Evolutionary conservation across 2,888 invertebrate species (phyloP).

Genomic region (Embidobia sp.): DNA sequence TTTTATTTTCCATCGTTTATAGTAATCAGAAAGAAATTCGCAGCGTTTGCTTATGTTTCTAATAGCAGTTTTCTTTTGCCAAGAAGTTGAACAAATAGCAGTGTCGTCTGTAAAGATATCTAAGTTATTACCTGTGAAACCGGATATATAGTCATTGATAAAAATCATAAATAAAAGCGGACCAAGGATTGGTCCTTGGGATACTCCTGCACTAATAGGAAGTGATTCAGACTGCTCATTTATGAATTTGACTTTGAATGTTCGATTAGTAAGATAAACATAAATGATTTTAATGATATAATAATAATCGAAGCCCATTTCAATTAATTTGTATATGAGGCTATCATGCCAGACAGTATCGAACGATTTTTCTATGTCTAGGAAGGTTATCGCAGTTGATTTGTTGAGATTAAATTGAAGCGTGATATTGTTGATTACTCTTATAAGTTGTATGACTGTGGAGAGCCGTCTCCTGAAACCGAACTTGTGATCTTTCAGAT

Average conservation of each 20-base stretch:
- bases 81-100: background rate
- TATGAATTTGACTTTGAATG: background rate
- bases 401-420: background rate
- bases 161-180: background rate
- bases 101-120: conserved; percentile 13
- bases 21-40: background rate
- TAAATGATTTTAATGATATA: background rate
- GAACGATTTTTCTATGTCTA: background rate
- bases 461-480: background rate
- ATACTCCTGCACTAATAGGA: background rate
- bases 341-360: background rate
- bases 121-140: background rate
- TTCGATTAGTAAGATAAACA: background rate
- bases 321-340: background rate
- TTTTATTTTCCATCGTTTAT: conserved; percentile 7
- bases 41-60: background rate
- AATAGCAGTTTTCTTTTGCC: background rate
- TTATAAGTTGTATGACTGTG: background rate
- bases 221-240: background rate
- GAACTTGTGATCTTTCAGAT: background rate
- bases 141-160: background rate
- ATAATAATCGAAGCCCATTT: background rate
- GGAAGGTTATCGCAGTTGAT: background rate
- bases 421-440: background rate
- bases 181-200: background rate